Conservation (phyloP, 64 coral and sea anemone genomes). For the Montipora capricornis region DNA sequence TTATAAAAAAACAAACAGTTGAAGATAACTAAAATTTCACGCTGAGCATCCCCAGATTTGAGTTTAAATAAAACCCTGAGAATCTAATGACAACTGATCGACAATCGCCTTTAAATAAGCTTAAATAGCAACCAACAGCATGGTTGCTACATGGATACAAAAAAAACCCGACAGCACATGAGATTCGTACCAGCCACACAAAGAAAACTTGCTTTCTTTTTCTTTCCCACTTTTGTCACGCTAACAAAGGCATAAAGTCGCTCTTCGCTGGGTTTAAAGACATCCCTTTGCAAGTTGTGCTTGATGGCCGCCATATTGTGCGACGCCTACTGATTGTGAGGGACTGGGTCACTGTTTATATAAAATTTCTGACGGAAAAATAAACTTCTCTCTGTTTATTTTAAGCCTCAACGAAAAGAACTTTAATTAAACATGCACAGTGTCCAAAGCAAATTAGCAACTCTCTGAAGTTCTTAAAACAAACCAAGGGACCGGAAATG, state of each 20-base stretch:
- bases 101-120: too few species aligned
- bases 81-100: too few species aligned
- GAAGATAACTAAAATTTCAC: too few species aligned
- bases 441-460: neutral
- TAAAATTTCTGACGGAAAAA: too few species aligned
- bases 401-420: neutral
- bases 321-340: neutral
- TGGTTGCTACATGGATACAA: neutral
- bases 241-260: slow-evolving; percentile 91
- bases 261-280: slow-evolving; percentile 97
- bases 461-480: neutral
- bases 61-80: too few species aligned
- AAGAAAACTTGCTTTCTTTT: slow-evolving; percentile 98
- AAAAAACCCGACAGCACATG: neutral
- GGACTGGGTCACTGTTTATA: neutral
- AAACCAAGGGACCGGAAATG: neutral
- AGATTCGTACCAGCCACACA: slow-evolving; percentile 89
- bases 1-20: too few species aligned
- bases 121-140: too few species aligned
- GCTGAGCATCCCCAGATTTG: too few species aligned
- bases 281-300: slow-evolving; percentile 94
- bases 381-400: neutral
- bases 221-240: slow-evolving; percentile 97
- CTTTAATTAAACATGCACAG: neutral
- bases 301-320: slow-evolving; percentile 90